Evolutionary conservation across 2,888 invertebrate genomes (phyloP), one percentile per base, ranked within the genome.

Genomic region (Boloria euphrosyne): DNA sequence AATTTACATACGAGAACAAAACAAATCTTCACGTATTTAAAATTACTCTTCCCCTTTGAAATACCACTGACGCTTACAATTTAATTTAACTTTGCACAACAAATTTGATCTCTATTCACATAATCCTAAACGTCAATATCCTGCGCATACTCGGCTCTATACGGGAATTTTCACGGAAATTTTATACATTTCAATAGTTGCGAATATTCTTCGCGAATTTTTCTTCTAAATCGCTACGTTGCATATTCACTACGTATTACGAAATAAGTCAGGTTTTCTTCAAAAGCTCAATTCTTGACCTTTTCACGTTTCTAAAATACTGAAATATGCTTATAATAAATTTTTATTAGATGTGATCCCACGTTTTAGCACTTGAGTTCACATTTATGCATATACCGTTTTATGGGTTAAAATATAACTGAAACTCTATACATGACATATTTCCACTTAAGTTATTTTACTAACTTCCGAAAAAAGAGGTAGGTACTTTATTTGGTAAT

Each of bases 121-220:
- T 44, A 14, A 4, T 10, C 17, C n/a, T 64, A 58, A 64, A 46
- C 3, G 51, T 16, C n/a, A 64, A 17, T 46, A 52, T 64, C 58
- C 44, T 44, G 13, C 58, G 51, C n/a, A 13, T 47, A 13, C 31
- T 51, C 16, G n/a, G 31, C 10, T 10, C 31, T 38, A 7, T 10
- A 16, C 27, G 17, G 51, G 46, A 22, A 27, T 46, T 22, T 13
- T n/a, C 16, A 22, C 10, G 46, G 49, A 64, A 43, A 4, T 63
- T 44, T 51, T 27, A 58, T 64, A 58, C 17, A 52, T 58, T 58
- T 64, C 57, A 57, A 64, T 64, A 51, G 46, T 18, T 38, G 16
- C 18, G 16, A 65, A 65, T 65, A 59, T 59, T 43, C 58, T 38
- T 52, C 31, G 13, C 38, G 58, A 44, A 59, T 65, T 53, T 65